Percentiles rank a stretch among this genome's conserved stretches.
Conservation (phyloP, 2,113 vertebrate genomes). For the Planiliza haematocheilus region DNA sequence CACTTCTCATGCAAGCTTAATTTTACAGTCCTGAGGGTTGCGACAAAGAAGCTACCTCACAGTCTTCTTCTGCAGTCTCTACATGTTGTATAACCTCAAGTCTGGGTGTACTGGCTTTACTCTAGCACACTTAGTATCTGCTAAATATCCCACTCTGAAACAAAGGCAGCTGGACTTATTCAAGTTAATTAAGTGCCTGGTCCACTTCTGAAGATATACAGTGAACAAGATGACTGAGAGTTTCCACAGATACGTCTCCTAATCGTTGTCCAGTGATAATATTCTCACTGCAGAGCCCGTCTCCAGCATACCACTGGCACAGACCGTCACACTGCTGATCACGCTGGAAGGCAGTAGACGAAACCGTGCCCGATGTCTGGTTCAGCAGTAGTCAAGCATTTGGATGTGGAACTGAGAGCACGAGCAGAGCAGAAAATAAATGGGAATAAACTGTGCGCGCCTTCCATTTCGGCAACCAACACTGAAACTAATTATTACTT, state of each 20-base stretch:
- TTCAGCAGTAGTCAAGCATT: constrained; percentile 2
- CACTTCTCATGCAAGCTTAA: too few species aligned
- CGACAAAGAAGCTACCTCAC: too few species aligned
- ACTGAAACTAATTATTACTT: constrained; percentile 1
- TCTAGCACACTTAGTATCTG: too few species aligned
- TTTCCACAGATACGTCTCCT: neutral
- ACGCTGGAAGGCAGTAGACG: constrained; percentile 10
- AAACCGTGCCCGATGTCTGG: constrained; percentile 15
- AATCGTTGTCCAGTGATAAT: constrained; percentile 5
- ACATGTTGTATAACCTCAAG: too few species aligned
- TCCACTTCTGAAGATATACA: neutral
- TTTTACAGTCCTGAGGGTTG: too few species aligned
- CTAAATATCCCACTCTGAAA: too few species aligned
- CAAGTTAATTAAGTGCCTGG: too few species aligned
- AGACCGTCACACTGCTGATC: neutral
- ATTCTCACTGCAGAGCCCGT: constrained; percentile 4
- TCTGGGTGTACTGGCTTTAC: too few species aligned
- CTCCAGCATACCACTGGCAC: neutral
- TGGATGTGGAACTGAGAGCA: constrained; percentile 1
- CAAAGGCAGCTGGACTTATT: too few species aligned
- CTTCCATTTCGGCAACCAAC: neutral
- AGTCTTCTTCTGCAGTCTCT: too few species aligned
- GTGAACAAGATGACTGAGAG: neutral
- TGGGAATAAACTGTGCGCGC: too few species aligned
- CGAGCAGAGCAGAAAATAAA: too few species aligned